Evolutionary conservation across 2,888 invertebrate genomes (phyloP).

Genomic region (Polyommatus icarus): DNA sequence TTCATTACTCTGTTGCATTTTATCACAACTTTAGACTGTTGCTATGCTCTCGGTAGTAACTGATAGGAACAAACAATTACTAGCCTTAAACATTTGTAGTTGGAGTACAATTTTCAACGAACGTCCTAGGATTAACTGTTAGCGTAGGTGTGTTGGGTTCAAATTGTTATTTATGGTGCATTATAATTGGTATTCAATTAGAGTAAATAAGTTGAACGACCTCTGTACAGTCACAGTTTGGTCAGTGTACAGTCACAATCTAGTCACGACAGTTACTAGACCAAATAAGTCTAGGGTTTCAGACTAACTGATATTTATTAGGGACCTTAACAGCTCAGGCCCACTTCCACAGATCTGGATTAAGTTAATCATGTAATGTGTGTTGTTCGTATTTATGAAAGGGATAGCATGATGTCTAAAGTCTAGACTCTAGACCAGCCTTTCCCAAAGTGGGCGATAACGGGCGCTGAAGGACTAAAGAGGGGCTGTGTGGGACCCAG

Average conservation of each 20-base stretch:
- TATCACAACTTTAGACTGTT: neutral
- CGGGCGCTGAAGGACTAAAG: too few relatives aligned
- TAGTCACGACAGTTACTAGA: conserved; percentile 1
- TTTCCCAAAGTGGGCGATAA: too few relatives aligned
- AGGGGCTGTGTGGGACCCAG: too few relatives aligned
- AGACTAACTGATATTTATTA: neutral
- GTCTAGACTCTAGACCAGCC: too few relatives aligned
- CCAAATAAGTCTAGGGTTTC: conserved; percentile 10
- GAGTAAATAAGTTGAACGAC: conserved; percentile 36
- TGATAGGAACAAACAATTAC: neutral
- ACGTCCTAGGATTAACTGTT: neutral
- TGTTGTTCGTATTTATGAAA: too few relatives aligned
- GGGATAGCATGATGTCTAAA: too few relatives aligned
- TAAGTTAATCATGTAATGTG: too few relatives aligned
- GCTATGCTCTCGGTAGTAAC: neutral
- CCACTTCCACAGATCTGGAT: neutral
- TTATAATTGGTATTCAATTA: conserved; percentile 65
- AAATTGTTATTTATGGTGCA: conserved; percentile 69
- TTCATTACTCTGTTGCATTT: neutral
- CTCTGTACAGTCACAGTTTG: conserved; percentile 14
- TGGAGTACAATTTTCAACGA: conserved; percentile 13
- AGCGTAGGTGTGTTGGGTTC: conserved; percentile 57
- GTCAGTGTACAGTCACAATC: neutral
- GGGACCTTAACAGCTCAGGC: neutral
- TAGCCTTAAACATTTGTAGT: neutral